Evolutionary conservation across 1,140 invertebrate genomes (phyloP), one percentile per base, ranked within the genome.

Genomic region (Dendrolimus kikuchii): DNA sequence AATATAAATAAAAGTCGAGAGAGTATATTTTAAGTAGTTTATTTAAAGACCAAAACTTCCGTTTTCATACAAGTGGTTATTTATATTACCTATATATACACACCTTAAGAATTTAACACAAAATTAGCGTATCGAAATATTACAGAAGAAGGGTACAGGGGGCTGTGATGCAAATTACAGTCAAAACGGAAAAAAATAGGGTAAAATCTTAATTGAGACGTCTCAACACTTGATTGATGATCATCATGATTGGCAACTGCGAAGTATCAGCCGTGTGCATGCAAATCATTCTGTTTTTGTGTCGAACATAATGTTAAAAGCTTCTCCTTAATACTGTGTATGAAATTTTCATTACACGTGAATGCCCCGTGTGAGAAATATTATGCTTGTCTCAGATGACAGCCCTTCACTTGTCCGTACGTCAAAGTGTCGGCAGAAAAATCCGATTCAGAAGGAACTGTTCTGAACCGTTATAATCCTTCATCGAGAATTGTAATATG

Each of bases 191-290:
- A 54, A 49, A 49, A 37, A 57, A 66, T 44, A 72, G 78, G 80
- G 76, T 77, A 70, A 71, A 70, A 65, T 45, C 51, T 61, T 68
- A 76, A 86, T 86, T 82, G 74, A 86, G 82, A 71, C 65, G 76
- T 82, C 74, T 72, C 74, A 70, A 71, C 74, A 60, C 56, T 55
- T 84, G 82, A 86, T 86, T 84, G 81, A 86, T 86, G 71, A 60
- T 66, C 40, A 59, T 55, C 71, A 62, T 79, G 77, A 81, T 79
- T 77, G 77, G 75, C 72, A 71, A 73, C 68, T 69, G 73, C 61
- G 56, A 72, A 72, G 60, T 70, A 65, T 66, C 66, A 74, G 70
- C 68, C 47, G 57, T 42, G 60, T 47, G 56, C 61, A 80, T 83
- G 78, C 61, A 71, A 81, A 82, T 80, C 78, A 65, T 60, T 59